Base-by-base conservation (phyloP, 2,797 vertebrate species). In the Poecilia velifera region DNA sequence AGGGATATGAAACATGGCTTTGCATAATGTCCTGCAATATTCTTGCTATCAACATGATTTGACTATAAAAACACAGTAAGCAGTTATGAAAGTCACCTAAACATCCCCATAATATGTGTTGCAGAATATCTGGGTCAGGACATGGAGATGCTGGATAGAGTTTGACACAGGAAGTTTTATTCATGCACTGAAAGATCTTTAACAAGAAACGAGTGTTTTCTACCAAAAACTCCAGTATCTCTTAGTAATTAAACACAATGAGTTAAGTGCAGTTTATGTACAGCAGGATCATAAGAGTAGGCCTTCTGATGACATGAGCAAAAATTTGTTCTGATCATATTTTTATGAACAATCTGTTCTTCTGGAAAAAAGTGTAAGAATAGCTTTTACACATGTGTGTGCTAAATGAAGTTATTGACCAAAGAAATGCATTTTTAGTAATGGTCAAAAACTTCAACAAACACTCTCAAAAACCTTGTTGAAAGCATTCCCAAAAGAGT, bases 11-110 rank as follows among this genome's bases (percentile, higher is more conserved):
- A 10, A 25, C 10, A 45, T 39, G 28, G 14, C 46, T 53, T 82
- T 84, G 62, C 78, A 80, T 84, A 55, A 62, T 22, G 34, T 6
- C 0, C 22, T 53, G 51, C 0, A 3, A 59, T 72, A 62, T 46
- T 16, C 25, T 57, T 76, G n/a, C 13, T 41, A 25, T 79, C 70
- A 76, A 4, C 77, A 9, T 1, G 13, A 70, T 53, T 55, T 70
- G 28, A 47, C 62, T 31, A 45, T 9, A 47, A 76, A 71, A 72
- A 76, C 55, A 76, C 39, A 74, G 4, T 2, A 46, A 62, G 3
- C 34, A 57, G n/a, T 46, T 80, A 46, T 79, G 57, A 72, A 41
- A 39, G 28, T 72, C 36, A 68, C 14, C 31, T n/a, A 1, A 75
- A 5, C 28, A 12, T 18, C 75, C 22, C 25, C 47, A 55, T 22